Evolutionary conservation across 2,888 invertebrate species (phyloP), one percentile per base, ranked within the genome.

Genomic region (Lamellibrachia columna): DNA sequence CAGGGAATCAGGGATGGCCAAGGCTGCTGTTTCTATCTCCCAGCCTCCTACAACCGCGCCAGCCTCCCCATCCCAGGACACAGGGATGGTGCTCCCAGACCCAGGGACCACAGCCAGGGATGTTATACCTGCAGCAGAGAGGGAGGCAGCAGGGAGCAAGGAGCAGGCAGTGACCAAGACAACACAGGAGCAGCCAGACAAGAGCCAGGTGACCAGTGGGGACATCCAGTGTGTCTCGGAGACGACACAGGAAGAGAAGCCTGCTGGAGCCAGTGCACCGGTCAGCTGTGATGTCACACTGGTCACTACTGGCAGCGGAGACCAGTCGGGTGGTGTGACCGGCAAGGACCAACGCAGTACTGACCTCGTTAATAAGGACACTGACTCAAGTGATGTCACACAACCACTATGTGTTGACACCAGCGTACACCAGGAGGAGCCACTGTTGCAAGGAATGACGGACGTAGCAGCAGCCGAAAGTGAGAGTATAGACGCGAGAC

Each of bases 11-110:
- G 94, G 53, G 95, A 95, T 94, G 95, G 75, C 40, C 52, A 92
- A 22, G 75, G 75, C 75, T 75, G 75, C 75, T 22, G 90, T 90
- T 28, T 96, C 96, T 98, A 92, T 97, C 98, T 6, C 98, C 98
- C 96, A 98, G 98, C 96, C 97, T 98, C 95, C 98, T 98, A 96
- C 98, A 97, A 6, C 96, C 97, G 95, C 97, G 98, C 92, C 96
- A 98, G 95, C 97, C 28, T 22, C 91, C 3, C 28, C 91, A 15
- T 91, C 11, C 40, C 52, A 28, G 52, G 75, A 91, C 28, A n/a
- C 91, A 28, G 91, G 22, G n/a, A 40, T 6, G 91, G 4, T 3
- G 9, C 91, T 28, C 91, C 91, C 75, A 75, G 3, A 75, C 3
- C 15, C 75, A 75, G 75, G 4, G 22, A 40, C 91, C 3, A 40